Base-by-base conservation (phyloP, 2,797 vertebrate genomes). In the Danio kyathit region DNA sequence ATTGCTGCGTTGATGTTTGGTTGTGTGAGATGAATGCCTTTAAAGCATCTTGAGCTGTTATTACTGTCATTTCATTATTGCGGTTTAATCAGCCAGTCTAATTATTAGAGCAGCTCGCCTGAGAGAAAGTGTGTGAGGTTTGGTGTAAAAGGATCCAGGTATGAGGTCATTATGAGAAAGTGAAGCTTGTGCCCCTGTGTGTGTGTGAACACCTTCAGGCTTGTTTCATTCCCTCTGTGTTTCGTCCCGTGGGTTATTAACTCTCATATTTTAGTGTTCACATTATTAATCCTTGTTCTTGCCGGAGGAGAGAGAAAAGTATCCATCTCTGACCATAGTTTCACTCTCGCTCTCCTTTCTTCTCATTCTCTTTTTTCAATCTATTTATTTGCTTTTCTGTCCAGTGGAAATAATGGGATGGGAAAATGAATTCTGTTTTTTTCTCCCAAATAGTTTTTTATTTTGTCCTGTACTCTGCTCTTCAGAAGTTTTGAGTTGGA, bases 281-380 rank as follows among this genome's bases (percentile, higher is more conserved):
- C 51, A 57, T 29, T 69, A 81, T 84, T 67, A 54, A 38, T 63
- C 40, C 66, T 82, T n/a, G 66, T 74, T 65, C 76, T 80, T n/a
- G 56, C 82, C 85, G 48, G 56, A 60, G 80, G 82, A 76, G 19
- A 74, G 21, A 69, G 64, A 84, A 84, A 77, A 40, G 7, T 17
- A 82, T 80, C 61, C 61, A 64, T 69, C 60, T 76, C 13, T 12
- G 13, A 63, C 21, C 59, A 52, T n/a, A 64, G 7, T 59, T 69
- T 80, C 49, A 17, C 0, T 43, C 38, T 71, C 8, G 2, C 21
- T 69, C 43, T 75, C 19, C n/a, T 44, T 14, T 41, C 43, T 19
- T 70, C 17, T 54, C 40, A 49, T 73, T 76, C 46, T 17, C 60
- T 79, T 72, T 21, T 41, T 69, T n/a, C 14, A 38, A 7, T 48